These are phyloP conservation scores for Echinarachnius parma DNA, from an alignment of 53 echinoderm and acorn worm species.

Conservation along the genomic window DNA sequence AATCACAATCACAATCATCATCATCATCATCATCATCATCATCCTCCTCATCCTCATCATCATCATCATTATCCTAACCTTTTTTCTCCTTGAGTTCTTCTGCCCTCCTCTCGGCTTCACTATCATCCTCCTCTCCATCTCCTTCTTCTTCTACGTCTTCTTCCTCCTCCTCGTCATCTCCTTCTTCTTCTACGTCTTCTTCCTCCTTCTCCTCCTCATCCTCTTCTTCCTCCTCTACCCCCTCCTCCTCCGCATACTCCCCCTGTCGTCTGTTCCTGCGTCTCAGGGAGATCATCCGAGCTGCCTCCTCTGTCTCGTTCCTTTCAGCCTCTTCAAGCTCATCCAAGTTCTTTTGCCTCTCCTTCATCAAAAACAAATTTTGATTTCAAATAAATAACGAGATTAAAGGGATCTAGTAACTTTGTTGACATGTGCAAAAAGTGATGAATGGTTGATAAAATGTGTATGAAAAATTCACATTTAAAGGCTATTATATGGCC, in stretches of 20 bases:
- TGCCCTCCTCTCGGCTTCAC: not conserved
- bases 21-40: no score
- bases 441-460: no score
- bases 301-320: constrained; percentile 39
- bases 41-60: no score
- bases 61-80: not conserved
- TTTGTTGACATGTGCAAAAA: no score
- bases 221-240: constrained; percentile 8
- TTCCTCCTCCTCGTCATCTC: constrained; percentile 7
- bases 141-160: constrained; percentile 16
- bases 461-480: no score
- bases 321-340: constrained; percentile 36
- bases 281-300: constrained; percentile 23
- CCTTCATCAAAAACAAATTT: no score
- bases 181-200: not conserved
- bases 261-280: constrained; percentile 32
- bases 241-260: constrained; percentile 17
- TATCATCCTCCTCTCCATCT: constrained; percentile 15
- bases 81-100: not conserved
- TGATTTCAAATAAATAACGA: no score
- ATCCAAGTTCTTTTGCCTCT: constrained; percentile 15
- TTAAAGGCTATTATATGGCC: no score
- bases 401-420: no score
- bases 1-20: no score
- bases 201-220: constrained; percentile 8